Base-by-base conservation (phyloP, 2,113 vertebrate species). In the Uria lomvia region DNA sequence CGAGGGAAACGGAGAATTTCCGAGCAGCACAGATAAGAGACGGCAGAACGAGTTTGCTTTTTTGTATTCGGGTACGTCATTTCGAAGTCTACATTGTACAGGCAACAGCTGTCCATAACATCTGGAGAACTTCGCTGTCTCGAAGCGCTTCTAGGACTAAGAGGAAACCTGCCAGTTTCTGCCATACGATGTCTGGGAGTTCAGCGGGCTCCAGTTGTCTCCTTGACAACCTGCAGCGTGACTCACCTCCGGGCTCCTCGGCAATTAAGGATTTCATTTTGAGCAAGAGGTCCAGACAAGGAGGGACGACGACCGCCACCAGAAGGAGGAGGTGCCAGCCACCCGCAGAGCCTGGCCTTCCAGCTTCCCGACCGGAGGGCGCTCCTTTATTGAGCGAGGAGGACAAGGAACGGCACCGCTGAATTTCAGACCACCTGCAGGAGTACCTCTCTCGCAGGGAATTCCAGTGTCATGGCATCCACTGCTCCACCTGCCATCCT, bases 401-500 rank as follows among this genome's bases (percentile, higher is more conserved):
- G 6, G 9, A 15, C 0, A 34, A 70, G 65, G 32, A 30, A 32
- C 42, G 56, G 59, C 52, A 10, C 53, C 15, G 15, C 52, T 8
- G 62, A 11, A 15, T 8, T 47, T 3, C 72, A 77, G 52, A 71
- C 80, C 17, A 32, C 3, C 38, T 5, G 73, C 7, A 55, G 60
- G 72, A 81, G 94, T 1, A 18, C 24, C 7, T 3, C 50, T 19
- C 58, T 24, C 3, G 9, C 79, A 24, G 75, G 20, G 58, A 62
- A n/a, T 24, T 65, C 66, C 56, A 7, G 21, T 12, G 77, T 4
- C 6, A 8, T 30, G 29, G 16, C 60, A 29, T 43, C 95, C 65
- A 6, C 8, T 29, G 75, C 91, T 90, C 88, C 95, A 86, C 96
- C 94, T 88, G 96, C 92, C 96, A 56, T 12, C 30, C 75, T 55